Base-by-base conservation (phyloP, 1,140 invertebrate species). In the Hypsibius dujardini region DNA sequence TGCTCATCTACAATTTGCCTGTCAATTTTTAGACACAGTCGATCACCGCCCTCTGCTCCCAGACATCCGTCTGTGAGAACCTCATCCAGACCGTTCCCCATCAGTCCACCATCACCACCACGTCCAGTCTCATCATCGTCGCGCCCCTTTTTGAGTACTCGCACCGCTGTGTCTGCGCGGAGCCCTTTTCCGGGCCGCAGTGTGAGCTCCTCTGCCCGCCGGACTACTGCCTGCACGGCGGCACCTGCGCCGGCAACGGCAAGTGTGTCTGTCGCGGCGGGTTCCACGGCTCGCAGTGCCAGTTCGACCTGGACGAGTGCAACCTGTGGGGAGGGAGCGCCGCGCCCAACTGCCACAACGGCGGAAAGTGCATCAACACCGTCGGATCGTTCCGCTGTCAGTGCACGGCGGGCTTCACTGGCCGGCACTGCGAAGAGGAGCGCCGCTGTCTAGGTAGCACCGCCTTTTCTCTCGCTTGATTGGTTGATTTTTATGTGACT, bases 401-500 rank as follows among this genome's bases (percentile, higher is more conserved):
- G 71, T 94, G 91, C 78, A 82, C 84, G 85, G 87, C 74, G 86
- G 89, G 72, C 89, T 89, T 78, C 86, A 85, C 46, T 87, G 91
- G 2, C 80, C 82, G 45, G 84, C 72, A 85, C 70, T 95, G 92
- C 79, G 87, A 90, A 74, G 62, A 15, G 42, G 12, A 7, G 12
- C 12, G 45, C 3, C 3, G 45, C 7, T 67, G 42, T 67, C 3
- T 67, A 12, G 45, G 62, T n/a, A 56, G 0, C 7, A 56, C 7
- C n/a, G 50, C n/a, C 7, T 56, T 56, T 28, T 28, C 28, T 28
- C 28, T 28, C 28, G 50, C 50, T 12, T 56, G 50, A 56, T 12
- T 56, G 7, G 7, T 7, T 56, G 7, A 56, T 56, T 12, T n/a
- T 56, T 56, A 12, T 56, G 50, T 7, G n/a, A 0, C n/a, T 56